Evolutionary conservation across 1,140 invertebrate species (phyloP).

Genomic region (Sitophilus oryzae): DNA sequence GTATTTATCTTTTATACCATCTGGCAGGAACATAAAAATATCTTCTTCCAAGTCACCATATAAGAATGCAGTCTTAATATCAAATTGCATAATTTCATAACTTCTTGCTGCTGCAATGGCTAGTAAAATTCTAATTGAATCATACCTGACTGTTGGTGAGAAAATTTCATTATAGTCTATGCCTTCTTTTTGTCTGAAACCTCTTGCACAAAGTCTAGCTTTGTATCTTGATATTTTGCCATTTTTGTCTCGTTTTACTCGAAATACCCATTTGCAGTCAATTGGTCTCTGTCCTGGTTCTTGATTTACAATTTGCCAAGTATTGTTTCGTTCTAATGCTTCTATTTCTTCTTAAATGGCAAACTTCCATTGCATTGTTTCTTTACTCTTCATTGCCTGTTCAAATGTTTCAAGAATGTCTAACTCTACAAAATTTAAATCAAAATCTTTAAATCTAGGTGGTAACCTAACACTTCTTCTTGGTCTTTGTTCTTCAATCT

Average conservation of each 20-base stretch:
- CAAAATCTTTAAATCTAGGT: constrained; percentile 2
- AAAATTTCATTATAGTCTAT: constrained; percentile 28
- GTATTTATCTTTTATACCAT: constrained; percentile 23
- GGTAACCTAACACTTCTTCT: constrained; percentile 10
- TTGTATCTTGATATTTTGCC: constrained; percentile 38
- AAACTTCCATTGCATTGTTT: constrained; percentile 16
- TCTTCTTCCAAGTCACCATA: constrained; percentile 41
- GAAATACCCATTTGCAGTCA: constrained; percentile 42
- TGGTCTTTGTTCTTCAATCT: constrained; percentile 12
- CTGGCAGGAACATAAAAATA: constrained; percentile 40
- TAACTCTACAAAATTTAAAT: constrained; percentile 14
- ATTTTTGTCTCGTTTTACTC: constrained; percentile 35
- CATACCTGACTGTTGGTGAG: constrained; percentile 22
- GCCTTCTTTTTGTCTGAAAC: constrained; percentile 41
- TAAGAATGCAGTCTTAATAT: constrained; percentile 43
- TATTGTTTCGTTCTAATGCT: constrained; percentile 32
- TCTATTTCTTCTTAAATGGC: constrained; percentile 38
- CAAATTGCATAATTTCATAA: constrained; percentile 31
- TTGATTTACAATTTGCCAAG: constrained; percentile 35
- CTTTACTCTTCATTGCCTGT: constrained; percentile 13
- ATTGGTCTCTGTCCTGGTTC: constrained; percentile 29
- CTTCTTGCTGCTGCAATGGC: constrained; percentile 21
- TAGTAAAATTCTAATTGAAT: constrained; percentile 24
- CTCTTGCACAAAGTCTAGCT: constrained; percentile 45
- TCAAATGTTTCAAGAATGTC: constrained; percentile 19